phyloP scores from a whole-genome alignment of 2,888 invertebrate genomes.

The Apoda limacodes region DNA sequence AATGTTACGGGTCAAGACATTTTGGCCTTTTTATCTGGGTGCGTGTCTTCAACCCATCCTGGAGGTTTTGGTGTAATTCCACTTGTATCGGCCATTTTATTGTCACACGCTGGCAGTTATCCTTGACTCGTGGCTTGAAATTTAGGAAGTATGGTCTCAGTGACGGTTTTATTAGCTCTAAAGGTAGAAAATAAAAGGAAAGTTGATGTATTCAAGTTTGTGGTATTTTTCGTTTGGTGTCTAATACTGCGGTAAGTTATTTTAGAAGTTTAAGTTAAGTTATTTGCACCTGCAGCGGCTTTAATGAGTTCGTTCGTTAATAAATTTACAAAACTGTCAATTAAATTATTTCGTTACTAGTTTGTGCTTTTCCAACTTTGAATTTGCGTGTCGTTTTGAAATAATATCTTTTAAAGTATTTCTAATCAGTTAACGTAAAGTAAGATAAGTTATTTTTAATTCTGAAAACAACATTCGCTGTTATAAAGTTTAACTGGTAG shows the following conservation, averaged over 20 bases:
- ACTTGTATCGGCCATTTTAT: conserved; percentile 64
- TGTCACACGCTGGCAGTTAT: conserved; percentile 55
- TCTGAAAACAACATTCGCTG: too few relatives aligned
- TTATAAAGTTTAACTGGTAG: too few relatives aligned
- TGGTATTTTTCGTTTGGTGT: conserved; percentile 34
- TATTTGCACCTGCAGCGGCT: too few relatives aligned
- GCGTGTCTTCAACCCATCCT: conserved; percentile 56
- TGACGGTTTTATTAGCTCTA: conserved; percentile 59
- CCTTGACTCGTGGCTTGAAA: conserved; percentile 48
- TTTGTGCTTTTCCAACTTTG: too few relatives aligned
- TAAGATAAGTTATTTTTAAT: too few relatives aligned
- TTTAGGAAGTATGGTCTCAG: conserved; percentile 48
- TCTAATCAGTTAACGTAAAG: too few relatives aligned
- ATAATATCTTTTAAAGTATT: too few relatives aligned
- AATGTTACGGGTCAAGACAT: conserved; percentile 25
- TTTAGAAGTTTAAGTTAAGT: too few relatives aligned
- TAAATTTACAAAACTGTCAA: too few relatives aligned
- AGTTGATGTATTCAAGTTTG: conserved; percentile 49
- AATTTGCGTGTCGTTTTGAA: too few relatives aligned
- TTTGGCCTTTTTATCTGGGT: conserved; percentile 31
- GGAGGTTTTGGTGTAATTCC: conserved; percentile 51
- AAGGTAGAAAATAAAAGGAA: conserved; percentile 47
- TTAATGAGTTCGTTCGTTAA: too few relatives aligned
- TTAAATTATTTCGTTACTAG: too few relatives aligned
- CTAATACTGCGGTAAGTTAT: background rate